Conservation (phyloP, 2,113 vertebrate species). For the Myodes glareolus region DNA sequence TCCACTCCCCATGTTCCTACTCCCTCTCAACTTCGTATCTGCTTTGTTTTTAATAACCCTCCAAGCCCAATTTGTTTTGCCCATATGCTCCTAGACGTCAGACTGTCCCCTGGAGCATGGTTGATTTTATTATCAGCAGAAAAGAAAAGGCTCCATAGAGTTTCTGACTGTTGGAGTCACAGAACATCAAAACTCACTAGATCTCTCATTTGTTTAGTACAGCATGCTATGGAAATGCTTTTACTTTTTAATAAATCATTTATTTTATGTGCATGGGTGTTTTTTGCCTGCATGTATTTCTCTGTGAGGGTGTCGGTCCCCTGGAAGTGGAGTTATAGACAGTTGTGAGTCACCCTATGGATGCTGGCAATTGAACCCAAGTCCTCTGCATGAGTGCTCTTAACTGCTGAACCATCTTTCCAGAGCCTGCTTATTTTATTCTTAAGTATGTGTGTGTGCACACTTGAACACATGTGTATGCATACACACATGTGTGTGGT, state of each 20-base stretch:
- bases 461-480: too few relatives aligned
- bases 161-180: neutral
- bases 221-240: neutral
- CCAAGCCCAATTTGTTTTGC: neutral
- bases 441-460: neutral
- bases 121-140: neutral
- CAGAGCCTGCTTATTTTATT: neutral
- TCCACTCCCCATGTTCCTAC: too few relatives aligned
- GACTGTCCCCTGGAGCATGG: neutral
- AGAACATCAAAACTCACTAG: neutral
- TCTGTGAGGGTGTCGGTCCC: neutral
- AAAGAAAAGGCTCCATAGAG: neutral
- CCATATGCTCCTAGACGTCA: too few relatives aligned
- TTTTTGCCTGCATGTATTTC: neutral
- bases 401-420: neutral
- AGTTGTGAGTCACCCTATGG: neutral
- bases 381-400: neutral
- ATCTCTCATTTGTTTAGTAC: neutral
- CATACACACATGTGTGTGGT: neutral
- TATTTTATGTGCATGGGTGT: neutral
- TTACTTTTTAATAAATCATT: neutral
- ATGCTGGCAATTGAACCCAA: neutral
- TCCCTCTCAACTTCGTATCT: neutral
- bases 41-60: neutral
- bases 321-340: neutral